Conservation (phyloP, 2,888 invertebrate species). For the Schrankia costaestrigalis region DNA sequence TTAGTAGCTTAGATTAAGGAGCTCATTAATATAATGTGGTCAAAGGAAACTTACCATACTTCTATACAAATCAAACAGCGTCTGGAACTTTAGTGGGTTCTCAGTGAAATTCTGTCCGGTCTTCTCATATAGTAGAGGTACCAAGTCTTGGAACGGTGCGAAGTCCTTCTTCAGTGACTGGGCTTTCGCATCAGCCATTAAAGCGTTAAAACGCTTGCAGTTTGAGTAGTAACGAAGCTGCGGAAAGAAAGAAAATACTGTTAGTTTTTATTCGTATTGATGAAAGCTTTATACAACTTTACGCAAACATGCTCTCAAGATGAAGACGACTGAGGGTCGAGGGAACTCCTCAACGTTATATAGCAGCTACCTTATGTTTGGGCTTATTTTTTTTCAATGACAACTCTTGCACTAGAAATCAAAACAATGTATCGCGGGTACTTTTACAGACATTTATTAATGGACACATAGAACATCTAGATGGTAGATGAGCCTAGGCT, state of each 20-base stretch:
- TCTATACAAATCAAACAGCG: slow-evolving; percentile 57
- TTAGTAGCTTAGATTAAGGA: no score
- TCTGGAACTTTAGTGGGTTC: slow-evolving; percentile 56
- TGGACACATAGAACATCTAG: no score
- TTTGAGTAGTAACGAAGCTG: slow-evolving; percentile 73
- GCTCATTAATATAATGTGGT: no score
- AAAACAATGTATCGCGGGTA: no score
- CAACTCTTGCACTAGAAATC: no score
- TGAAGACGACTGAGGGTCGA: no score
- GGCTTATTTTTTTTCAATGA: no score
- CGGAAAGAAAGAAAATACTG: slow-evolving; percentile 20
- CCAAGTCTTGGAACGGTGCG: slow-evolving; percentile 49
- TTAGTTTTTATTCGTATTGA: neutral
- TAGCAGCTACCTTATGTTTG: no score
- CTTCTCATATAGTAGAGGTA: slow-evolving; percentile 44
- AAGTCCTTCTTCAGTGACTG: slow-evolving; percentile 53
- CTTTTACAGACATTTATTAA: no score
- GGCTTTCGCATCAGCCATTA: slow-evolving; percentile 53
- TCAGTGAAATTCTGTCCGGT: slow-evolving; percentile 66
- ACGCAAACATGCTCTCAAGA: no score
- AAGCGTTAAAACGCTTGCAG: slow-evolving; percentile 50
- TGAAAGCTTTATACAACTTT: neutral
- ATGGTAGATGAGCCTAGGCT: no score
- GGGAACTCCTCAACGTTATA: no score
- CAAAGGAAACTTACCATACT: slow-evolving; percentile 49